phyloP scores from a whole-genome alignment of 2,888 invertebrate genomes.

The Trimorus sp. region DNA sequence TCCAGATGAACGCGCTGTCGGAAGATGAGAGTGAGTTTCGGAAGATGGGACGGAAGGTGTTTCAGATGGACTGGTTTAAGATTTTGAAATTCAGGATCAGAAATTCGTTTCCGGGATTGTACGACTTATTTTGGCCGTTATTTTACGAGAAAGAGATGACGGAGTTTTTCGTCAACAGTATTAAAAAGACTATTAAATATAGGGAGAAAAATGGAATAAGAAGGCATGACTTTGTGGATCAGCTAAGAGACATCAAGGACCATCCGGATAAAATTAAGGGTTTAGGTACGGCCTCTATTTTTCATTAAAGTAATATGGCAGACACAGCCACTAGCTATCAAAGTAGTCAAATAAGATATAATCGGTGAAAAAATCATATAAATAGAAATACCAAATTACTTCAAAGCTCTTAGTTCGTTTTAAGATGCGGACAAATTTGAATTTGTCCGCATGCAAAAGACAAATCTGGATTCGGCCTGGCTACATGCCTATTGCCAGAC shows the following conservation, averaged over 20 bases:
- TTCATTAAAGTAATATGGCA: too few relatives aligned
- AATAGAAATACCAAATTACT: too few relatives aligned
- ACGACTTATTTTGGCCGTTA: slow-evolving; percentile 63
- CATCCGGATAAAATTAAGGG: slow-evolving; percentile 66
- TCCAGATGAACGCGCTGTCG: slow-evolving; percentile 78
- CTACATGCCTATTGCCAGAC: too few relatives aligned
- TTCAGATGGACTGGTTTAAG: slow-evolving; percentile 58
- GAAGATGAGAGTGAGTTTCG: slow-evolving; percentile 77
- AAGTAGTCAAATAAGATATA: too few relatives aligned
- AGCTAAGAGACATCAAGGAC: slow-evolving; percentile 77
- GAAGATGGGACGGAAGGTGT: slow-evolving; percentile 74
- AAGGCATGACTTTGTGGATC: slow-evolving; percentile 81
- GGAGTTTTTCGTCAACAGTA: slow-evolving; percentile 75
- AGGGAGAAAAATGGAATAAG: slow-evolving; percentile 78
- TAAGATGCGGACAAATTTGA: too few relatives aligned
- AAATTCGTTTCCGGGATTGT: slow-evolving; percentile 67
- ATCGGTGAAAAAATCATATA: too few relatives aligned
- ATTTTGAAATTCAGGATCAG: slow-evolving; percentile 33
- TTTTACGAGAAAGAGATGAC: slow-evolving; percentile 69
- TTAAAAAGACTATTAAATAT: slow-evolving; percentile 75
- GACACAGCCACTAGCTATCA: too few relatives aligned
- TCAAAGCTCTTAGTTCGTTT: too few relatives aligned
- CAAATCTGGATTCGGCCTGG: too few relatives aligned
- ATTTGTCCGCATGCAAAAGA: too few relatives aligned
- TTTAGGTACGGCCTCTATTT: too few relatives aligned